These are phyloP conservation scores for Alcedo quadribrachys DNA, from an alignment of 2,797 vertebrate species.

Conservation along the genomic window DNA sequence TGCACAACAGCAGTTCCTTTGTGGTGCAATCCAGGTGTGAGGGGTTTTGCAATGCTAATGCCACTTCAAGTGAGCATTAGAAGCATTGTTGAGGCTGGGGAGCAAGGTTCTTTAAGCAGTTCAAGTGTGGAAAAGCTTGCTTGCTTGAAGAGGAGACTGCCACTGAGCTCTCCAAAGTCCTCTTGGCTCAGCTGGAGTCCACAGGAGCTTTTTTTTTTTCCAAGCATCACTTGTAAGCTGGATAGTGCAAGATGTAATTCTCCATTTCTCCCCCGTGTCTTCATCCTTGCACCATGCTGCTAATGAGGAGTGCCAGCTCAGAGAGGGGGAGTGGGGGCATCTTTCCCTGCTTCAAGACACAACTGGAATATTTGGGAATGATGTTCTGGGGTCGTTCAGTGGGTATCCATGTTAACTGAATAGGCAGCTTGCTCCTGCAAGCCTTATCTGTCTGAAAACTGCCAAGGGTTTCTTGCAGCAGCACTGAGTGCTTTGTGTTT, in stretches of 20 bases:
- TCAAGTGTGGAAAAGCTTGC: neutral
- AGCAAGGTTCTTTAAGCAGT: neutral
- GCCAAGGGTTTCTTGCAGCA: neutral
- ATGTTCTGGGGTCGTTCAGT: rapidly evolving
- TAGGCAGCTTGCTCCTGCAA: neutral
- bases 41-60: slow-evolving; percentile 10
- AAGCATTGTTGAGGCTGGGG: neutral
- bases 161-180: neutral
- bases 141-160: neutral
- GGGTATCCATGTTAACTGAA: neutral
- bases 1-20: slow-evolving; percentile 9
- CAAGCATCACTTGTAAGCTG: neutral
- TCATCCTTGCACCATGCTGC: neutral
- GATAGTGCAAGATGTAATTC: neutral
- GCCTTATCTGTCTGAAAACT: neutral
- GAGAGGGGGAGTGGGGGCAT: neutral
- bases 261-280: neutral
- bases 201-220: neutral
- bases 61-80: slow-evolving; percentile 21
- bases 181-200: neutral
- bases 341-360: neutral
- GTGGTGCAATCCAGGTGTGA: neutral
- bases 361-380: neutral
- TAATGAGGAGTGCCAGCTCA: neutral
- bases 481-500: neutral